Base-by-base conservation (phyloP, 2,113 vertebrate genomes). In the Phoxinus phoxinus region DNA sequence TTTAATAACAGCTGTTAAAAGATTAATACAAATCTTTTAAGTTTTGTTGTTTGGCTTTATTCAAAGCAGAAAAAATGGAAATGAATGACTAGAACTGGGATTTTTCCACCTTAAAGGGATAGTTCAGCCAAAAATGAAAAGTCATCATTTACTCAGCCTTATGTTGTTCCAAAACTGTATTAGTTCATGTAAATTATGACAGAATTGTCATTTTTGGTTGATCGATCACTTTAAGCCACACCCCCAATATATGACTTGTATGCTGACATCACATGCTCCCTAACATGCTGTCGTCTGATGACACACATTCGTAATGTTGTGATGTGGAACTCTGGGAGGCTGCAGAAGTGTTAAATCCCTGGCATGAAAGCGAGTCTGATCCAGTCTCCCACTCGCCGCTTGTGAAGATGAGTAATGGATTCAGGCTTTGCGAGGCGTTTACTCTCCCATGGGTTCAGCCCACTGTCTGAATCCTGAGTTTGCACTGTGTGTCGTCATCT, bases 401-500 rank as follows among this genome's bases (percentile, higher is more conserved):
- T 67, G 12, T 81, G 79, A 81, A 81, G 41, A 46, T 48, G 51
- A 48, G 23, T 65, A 27, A 76, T 76, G 74, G 71, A 76, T 76
- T 53, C 74, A 76, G 27, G 17, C 48, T 76, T 30, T 53, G 27
- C 27, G 25, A 76, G 74, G 48, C 46, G 25, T 76, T 76, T 76
- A 2, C 44, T 51, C 53, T 63, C 77, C 58, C 56, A 13, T 15
- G 41, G 44, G 53, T 41, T 37, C 71, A 69, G 61, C 35, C 12
- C 59, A 44, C 48, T 59, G 58, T 85, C 72, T 78, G 23, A 72
- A 65, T 84, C 30, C 74, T 35, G 56, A 23, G 13, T 69, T 85
- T 88, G 83, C 87, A 76, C 27, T 72, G n/a, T 59, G 61, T 88
- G 85, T 88, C 83, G 58, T 88, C 87, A 86, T 88, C 80, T 84